Evolutionary conservation across 1,140 invertebrate species (phyloP).

Genomic region (Trichoplusia ni): DNA sequence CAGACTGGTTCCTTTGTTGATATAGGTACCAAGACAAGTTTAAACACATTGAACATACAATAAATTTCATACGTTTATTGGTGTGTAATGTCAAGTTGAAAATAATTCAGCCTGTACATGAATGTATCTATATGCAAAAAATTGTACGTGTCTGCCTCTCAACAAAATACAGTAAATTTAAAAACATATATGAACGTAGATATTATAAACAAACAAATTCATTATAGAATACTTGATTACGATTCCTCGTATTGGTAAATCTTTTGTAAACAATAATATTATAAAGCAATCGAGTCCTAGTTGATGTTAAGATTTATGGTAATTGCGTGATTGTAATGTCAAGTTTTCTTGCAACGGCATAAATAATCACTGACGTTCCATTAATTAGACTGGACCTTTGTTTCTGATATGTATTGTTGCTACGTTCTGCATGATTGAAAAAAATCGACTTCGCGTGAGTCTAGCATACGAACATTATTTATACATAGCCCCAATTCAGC

Average conservation of each 20-base stretch:
- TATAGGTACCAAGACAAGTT: too few species aligned
- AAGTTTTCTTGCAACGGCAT: not conserved
- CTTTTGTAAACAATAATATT: slow-evolving; percentile 6
- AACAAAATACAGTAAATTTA: too few species aligned
- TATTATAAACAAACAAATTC: not conserved
- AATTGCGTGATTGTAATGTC: slow-evolving; percentile 11
- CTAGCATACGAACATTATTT: slow-evolving; percentile 19
- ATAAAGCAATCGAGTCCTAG: slow-evolving; percentile 1
- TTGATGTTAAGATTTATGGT: slow-evolving; percentile 12
- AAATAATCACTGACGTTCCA: slow-evolving; percentile 3
- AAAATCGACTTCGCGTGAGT: not conserved
- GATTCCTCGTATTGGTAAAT: not conserved
- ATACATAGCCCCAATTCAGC: slow-evolving; percentile 36
- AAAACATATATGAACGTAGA: not conserved
- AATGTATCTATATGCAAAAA: too few species aligned
- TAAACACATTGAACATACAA: too few species aligned
- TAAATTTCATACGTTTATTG: too few species aligned
- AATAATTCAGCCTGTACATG: too few species aligned
- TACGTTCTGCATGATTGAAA: not conserved
- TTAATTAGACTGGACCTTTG: not conserved
- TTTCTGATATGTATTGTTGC: not conserved
- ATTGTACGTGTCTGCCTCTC: too few species aligned
- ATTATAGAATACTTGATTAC: not conserved
- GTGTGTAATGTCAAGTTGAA: too few species aligned
- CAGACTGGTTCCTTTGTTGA: not conserved